phyloP scores from a whole-genome alignment of 2,888 invertebrate species.

The Cheilosia vulpina region DNA sequence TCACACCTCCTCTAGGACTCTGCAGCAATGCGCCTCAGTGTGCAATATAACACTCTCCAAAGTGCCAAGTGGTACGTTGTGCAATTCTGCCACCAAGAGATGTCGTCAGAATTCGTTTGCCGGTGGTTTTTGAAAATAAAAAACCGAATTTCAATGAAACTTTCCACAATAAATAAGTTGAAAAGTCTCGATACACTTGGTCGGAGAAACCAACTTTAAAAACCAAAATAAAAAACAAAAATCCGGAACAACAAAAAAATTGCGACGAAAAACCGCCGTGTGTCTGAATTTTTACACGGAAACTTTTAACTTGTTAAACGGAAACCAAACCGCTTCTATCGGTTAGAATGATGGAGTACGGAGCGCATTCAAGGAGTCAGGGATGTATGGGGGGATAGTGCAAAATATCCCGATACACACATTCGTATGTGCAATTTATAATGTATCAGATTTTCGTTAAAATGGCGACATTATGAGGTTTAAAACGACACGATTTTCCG shows the following conservation, averaged over 20 bases:
- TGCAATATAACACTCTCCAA: slow-evolving; percentile 70
- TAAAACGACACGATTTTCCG: slow-evolving; percentile 70
- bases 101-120: slow-evolving; percentile 32
- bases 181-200: slow-evolving; percentile 64
- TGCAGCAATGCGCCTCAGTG: slow-evolving; percentile 28
- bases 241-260: slow-evolving; percentile 3
- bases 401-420: slow-evolving; percentile 8
- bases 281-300: slow-evolving; percentile 63
- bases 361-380: slow-evolving; percentile 14
- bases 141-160: slow-evolving; percentile 56
- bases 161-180: slow-evolving; percentile 73
- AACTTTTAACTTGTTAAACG: slow-evolving; percentile 72
- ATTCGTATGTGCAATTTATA: slow-evolving; percentile 8
- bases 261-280: slow-evolving; percentile 23
- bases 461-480: slow-evolving; percentile 70
- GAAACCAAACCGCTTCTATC: slow-evolving; percentile 62
- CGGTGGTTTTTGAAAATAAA: neutral
- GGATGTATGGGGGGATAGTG: slow-evolving; percentile 2
- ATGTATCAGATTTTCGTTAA: slow-evolving; percentile 54
- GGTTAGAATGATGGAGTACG: slow-evolving; percentile 54
- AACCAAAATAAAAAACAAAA: slow-evolving; percentile 29
- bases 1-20: slow-evolving; percentile 22
- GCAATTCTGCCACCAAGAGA: slow-evolving; percentile 47
- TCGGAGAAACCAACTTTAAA: slow-evolving; percentile 28
- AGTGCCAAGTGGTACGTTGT: slow-evolving; percentile 67